Conservation (phyloP, 1,140 invertebrate species). For the Brachionus koreanus region DNA sequence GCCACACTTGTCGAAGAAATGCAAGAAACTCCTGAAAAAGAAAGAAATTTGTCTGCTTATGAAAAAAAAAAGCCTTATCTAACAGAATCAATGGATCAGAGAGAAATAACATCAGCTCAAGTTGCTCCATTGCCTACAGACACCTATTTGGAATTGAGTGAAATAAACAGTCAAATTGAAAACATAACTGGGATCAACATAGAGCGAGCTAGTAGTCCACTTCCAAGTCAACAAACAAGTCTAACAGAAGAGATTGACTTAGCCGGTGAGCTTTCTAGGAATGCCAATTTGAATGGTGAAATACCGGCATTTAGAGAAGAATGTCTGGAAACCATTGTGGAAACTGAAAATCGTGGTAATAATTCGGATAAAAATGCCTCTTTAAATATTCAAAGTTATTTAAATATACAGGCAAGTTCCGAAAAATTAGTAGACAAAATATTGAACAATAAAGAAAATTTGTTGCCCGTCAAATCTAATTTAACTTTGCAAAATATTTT, state of each 20-base stretch:
- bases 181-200: neutral
- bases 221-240: neutral
- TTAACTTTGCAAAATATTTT: neutral
- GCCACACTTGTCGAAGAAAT: neutral
- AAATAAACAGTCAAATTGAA: neutral
- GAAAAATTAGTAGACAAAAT: neutral
- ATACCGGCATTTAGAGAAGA: neutral
- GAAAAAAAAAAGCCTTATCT: neutral
- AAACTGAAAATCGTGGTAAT: neutral
- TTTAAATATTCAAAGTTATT: constrained; percentile 22
- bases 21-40: neutral
- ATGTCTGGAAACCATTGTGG: neutral
- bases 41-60: neutral
- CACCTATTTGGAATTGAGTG: neutral
- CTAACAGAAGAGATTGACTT: neutral
- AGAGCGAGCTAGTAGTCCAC: neutral
- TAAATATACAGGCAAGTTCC: constrained; percentile 9
- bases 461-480: neutral
- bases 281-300: neutral
- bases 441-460: neutral
- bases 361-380: neutral
- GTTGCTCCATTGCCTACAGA: neutral
- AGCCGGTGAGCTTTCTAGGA: neutral
- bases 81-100: neutral
- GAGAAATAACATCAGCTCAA: neutral